phyloP scores from a whole-genome alignment of 2,797 vertebrate genomes.

The Phyllotis vaccarum region DNA sequence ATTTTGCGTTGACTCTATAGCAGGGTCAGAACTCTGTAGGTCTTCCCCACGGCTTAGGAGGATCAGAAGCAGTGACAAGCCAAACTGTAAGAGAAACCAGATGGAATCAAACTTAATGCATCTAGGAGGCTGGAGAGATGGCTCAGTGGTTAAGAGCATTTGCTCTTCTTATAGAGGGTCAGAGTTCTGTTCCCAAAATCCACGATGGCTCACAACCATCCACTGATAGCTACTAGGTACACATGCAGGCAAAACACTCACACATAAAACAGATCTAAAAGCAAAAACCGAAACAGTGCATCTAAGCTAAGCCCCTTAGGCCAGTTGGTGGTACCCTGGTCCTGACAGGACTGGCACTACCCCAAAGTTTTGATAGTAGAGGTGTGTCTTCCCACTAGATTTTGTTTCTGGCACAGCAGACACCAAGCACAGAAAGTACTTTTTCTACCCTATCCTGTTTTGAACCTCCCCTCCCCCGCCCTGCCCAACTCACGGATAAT shows the following conservation, averaged over 20 bases:
- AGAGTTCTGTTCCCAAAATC: not conserved
- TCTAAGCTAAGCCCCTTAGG: no score
- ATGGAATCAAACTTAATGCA: not conserved
- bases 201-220: not conserved
- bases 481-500: not conserved
- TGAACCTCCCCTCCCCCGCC: no score
- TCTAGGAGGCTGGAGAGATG: not conserved
- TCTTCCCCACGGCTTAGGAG: conserved; percentile 97
- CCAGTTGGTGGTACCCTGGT: no score
- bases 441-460: not conserved
- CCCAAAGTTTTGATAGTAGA: not conserved
- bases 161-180: not conserved
- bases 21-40: conserved; percentile 92
- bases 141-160: not conserved
- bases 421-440: not conserved
- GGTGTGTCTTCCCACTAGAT: not conserved
- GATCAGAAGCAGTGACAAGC: conserved; percentile 95
- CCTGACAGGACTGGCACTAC: fast-evolving
- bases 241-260: not conserved
- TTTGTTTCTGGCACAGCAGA: not conserved
- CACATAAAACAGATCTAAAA: not conserved
- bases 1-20: conserved; percentile 92
- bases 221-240: not conserved
- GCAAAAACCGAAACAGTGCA: not conserved
- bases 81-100: conserved; percentile 89